Evolutionary conservation across 2,888 invertebrate species (phyloP), one percentile per base, ranked within the genome.

Genomic region (Drosophila neutralis): DNA sequence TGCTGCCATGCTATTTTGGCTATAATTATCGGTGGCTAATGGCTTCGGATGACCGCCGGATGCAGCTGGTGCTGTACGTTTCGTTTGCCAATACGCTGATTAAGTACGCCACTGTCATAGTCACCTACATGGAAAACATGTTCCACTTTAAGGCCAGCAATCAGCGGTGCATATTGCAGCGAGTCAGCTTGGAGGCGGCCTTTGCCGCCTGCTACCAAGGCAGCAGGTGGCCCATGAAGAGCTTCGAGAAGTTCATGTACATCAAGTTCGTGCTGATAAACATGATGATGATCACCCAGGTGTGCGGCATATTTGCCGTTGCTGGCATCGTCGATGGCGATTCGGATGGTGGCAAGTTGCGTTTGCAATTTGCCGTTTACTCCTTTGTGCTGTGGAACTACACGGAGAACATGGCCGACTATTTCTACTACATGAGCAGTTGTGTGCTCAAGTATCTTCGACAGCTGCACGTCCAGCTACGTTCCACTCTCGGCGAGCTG

Each of bases 401-500:
- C 27, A 90, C 91, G 21, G 91, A 91, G 48, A 90, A 90, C 53
- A 91, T 91, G 91, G 91, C 91, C 0, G 85, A 91, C 52, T 91
- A 88, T 35, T 89, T 90, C 51, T 91, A 85, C 58, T 91, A 82
- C 45, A 83, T 91, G 13, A 91, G 75, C 35, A 61, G 73, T 68
- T 85, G 87, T 13, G 84, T 87, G 6, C 64, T 90, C 5, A 89
- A 84, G 53, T 91, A 90, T 62, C 61, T 80, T n/a, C 86, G 85
- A 0, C 83, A 79, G 60, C 53, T 91, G 57, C 76, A 85, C n/a
- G 52, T 78, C 6, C 89, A 90, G 31, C 21, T 90, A 48, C 52
- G 24, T 0, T 51, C 42, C 1, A 58, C 79, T 27, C 45, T 76
- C 6, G 31, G 27, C 0, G 75, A 87, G n/a, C 59, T 78, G 7